These are phyloP conservation scores for Cepaea nemoralis DNA, from an alignment of 1,140 invertebrate genomes.

Conservation along the genomic window DNA sequence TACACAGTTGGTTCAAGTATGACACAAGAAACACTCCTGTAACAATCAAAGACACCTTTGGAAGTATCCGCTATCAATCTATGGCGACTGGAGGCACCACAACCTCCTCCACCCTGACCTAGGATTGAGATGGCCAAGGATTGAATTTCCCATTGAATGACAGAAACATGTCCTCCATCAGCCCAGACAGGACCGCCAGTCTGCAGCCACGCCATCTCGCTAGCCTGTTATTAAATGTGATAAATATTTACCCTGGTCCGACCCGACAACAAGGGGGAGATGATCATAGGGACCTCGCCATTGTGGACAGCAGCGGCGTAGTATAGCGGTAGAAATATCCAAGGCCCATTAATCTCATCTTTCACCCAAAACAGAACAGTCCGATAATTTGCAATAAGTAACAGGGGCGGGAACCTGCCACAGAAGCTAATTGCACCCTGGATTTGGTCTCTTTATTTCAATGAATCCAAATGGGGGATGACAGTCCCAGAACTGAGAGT, in stretches of 20 bases:
- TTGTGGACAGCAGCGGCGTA: not conserved
- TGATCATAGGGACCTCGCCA: not conserved
- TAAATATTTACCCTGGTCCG: slow-evolving; percentile 25
- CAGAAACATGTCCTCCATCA: slow-evolving; percentile 18
- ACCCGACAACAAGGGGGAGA: not conserved
- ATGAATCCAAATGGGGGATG: not conserved
- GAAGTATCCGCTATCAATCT: too few relatives aligned
- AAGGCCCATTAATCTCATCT: not conserved
- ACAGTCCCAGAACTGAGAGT: too few relatives aligned
- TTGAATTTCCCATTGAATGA: not conserved
- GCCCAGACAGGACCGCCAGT: slow-evolving; percentile 13
- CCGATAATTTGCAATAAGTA: slow-evolving; percentile 20
- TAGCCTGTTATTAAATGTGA: slow-evolving; percentile 34
- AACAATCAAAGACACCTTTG: too few relatives aligned
- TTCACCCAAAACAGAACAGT: not conserved
- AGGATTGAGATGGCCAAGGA: not conserved
- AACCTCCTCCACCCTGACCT: not conserved
- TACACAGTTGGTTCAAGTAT: too few relatives aligned
- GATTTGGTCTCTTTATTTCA: not conserved
- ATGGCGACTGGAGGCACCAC: too few relatives aligned
- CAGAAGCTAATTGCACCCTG: not conserved
- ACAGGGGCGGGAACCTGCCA: not conserved
- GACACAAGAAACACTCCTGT: too few relatives aligned
- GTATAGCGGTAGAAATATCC: not conserved
- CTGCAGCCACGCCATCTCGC: not conserved